Evolutionary conservation across 2,888 invertebrate genomes (phyloP), one percentile per base, ranked within the genome.

Genomic region (Caenorhabditis uteleia): DNA sequence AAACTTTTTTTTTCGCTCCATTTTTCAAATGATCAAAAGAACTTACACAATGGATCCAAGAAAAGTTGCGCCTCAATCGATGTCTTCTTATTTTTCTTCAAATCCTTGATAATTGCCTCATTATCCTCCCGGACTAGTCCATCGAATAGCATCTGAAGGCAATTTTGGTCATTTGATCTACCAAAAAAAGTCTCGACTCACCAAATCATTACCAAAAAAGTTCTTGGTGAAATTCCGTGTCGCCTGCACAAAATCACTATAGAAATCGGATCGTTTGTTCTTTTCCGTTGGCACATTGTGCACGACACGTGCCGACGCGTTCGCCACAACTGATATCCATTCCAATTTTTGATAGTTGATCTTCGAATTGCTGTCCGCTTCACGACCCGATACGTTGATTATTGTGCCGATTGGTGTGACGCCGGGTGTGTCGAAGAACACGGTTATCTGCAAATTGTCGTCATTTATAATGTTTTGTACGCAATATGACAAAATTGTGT

Each of bases 301-400:
- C 3, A 59, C 56, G 7, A 72, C 53, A 21, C 66, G 43, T 2
- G 68, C 67, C 12, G 72, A 72, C 18, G 72, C 66, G 27, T 72
- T 72, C 6, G 72, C 57, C 3, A 72, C 68, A n/a, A 72, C 25
- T 2, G 72, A 72, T 25, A 72, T 61, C 72, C 72, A 72, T 55
- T 72, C 72, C 16, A 72, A 53, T 51, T 60, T 58, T 29, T 61
- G 59, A 48, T 62, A 70, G 23, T 44, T 39, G 3, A 68, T 56
- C 40, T 73, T 72, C 14, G 60, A 47, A 2, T 51, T 38, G 10
- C 56, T 42, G 16, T 72, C 69, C n/a, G 50, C 58, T 12, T 68
- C 69, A 16, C 64, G 43, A 21, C 61, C 59, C 3, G 67, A 54
- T 10, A 70, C 69, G 36, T 72, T 68, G 44, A 68, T 53, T 12